phyloP scores from a whole-genome alignment of 2,888 invertebrate species.

The Acanthococcus lagerstroemiae region DNA sequence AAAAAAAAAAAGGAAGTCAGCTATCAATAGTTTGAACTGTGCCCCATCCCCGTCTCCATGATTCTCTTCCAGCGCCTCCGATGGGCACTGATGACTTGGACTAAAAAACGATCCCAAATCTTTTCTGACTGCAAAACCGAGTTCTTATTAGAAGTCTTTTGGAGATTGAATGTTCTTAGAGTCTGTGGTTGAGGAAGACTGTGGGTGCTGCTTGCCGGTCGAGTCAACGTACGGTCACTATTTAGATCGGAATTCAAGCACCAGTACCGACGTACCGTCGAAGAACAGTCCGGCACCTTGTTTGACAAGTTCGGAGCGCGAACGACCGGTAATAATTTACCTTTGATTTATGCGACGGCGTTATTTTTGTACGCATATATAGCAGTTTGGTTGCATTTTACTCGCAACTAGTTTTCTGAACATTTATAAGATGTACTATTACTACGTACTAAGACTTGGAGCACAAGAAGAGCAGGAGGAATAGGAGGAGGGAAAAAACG shows the following conservation, averaged over 20 bases:
- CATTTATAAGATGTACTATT: conserved; percentile 3
- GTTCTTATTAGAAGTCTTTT: no score
- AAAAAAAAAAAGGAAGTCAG: no score
- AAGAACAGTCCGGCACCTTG: conserved; percentile 17
- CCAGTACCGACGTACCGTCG: neutral
- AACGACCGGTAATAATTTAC: conserved; percentile 27
- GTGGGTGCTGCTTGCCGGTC: no score
- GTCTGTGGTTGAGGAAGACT: no score
- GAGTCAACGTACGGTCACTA: neutral
- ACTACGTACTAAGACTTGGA: neutral
- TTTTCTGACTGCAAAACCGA: no score
- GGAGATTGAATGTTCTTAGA: no score
- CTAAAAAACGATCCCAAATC: no score
- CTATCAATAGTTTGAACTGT: no score
- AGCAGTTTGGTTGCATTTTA: conserved; percentile 30
- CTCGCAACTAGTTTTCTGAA: conserved; percentile 16
- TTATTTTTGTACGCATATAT: conserved; percentile 24
- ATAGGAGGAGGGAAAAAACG: conserved; percentile 5
- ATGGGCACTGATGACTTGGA: no score
- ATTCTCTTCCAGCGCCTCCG: no score
- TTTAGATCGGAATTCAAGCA: conserved; percentile 19
- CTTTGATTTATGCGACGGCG: conserved; percentile 26
- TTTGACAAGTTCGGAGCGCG: conserved; percentile 29
- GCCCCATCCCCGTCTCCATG: no score
- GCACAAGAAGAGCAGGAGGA: neutral